Percentiles rank a stretch among this genome's conserved stretches.
phyloP scores from a whole-genome alignment of 2,888 invertebrate species.

The Liodrosophila aerea region DNA sequence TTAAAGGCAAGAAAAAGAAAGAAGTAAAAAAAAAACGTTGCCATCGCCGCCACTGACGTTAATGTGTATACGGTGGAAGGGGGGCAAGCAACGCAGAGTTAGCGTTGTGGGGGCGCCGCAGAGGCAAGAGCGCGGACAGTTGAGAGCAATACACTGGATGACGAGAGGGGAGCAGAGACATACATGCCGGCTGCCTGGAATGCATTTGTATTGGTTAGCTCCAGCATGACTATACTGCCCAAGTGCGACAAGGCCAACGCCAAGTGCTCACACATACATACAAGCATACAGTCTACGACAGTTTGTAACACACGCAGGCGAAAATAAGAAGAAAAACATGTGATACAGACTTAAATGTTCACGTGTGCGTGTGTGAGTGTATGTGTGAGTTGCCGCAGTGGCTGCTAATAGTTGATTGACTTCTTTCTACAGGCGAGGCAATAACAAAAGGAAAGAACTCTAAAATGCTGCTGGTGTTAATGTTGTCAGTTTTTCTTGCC shows the following conservation, averaged over 20 bases:
- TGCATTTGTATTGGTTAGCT: slow-evolving; percentile 58
- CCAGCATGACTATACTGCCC: slow-evolving; percentile 57
- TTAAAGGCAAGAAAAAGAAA: slow-evolving; percentile 49
- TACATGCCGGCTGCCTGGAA: slow-evolving; percentile 61
- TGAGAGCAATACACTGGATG: slow-evolving; percentile 14
- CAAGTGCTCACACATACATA: slow-evolving; percentile 62
- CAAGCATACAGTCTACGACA: slow-evolving; percentile 16
- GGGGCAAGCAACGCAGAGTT: slow-evolving; percentile 20
- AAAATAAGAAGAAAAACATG: slow-evolving; percentile 79
- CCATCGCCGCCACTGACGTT: slow-evolving; percentile 51
- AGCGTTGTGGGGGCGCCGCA: slow-evolving; percentile 29
- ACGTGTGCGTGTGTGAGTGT: slow-evolving; percentile 11
- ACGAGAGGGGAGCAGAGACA: slow-evolving; percentile 36
- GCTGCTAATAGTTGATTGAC: slow-evolving; percentile 76
- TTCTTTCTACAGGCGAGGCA: slow-evolving; percentile 51
- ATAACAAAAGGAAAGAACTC: slow-evolving; percentile 10
- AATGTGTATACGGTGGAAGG: slow-evolving; percentile 35
- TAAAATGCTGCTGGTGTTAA: slow-evolving; percentile 35
- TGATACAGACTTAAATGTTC: slow-evolving; percentile 72
- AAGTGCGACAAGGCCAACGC: slow-evolving; percentile 77
- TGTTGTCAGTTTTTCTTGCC: slow-evolving; percentile 39
- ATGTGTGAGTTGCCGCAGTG: slow-evolving; percentile 42
- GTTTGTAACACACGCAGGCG: slow-evolving; percentile 53
- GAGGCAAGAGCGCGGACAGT: slow-evolving; percentile 16
- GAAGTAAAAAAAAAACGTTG: slow-evolving; percentile 30